A percentile compares a stretch with the other conserved stretches of the same genome.
Conservation (phyloP, 2,113 vertebrate genomes). For the Chinchilla lanigera region DNA sequence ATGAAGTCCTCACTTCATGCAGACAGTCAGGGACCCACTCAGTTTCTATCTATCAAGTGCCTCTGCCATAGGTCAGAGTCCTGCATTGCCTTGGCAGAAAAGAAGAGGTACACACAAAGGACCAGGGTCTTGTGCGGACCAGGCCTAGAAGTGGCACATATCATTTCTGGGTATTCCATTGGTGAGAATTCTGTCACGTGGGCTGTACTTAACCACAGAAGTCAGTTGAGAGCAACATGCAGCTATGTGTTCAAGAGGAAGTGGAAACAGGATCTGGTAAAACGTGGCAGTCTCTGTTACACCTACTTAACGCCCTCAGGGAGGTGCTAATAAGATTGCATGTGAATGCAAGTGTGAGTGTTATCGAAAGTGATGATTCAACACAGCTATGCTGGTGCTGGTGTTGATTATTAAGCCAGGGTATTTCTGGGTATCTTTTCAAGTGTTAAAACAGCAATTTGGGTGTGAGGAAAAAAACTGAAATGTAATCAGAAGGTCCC, state of each 20-base stretch:
- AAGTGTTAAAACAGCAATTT: slow-evolving; percentile 28
- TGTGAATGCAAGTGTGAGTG: not conserved
- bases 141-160: not conserved
- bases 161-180: not conserved
- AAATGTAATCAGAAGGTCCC: slow-evolving; percentile 3
- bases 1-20: not conserved
- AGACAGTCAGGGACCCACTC: not conserved
- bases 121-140: not conserved
- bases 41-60: not conserved
- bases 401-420: not conserved
- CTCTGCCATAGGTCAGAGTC: not conserved
- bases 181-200: not conserved
- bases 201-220: not conserved
- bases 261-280: not conserved
- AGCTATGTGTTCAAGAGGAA: not conserved
- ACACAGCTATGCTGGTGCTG: not conserved
- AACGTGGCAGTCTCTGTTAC: not conserved
- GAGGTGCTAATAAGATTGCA: not conserved
- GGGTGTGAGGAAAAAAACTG: not conserved
- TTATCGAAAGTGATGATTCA: not conserved
- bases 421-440: not conserved
- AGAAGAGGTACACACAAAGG: not conserved
- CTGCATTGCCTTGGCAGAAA: not conserved
- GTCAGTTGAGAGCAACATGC: not conserved
- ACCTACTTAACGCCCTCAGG: not conserved